Base-by-base conservation (phyloP, 2,797 vertebrate species). In the Mustela erminea region DNA sequence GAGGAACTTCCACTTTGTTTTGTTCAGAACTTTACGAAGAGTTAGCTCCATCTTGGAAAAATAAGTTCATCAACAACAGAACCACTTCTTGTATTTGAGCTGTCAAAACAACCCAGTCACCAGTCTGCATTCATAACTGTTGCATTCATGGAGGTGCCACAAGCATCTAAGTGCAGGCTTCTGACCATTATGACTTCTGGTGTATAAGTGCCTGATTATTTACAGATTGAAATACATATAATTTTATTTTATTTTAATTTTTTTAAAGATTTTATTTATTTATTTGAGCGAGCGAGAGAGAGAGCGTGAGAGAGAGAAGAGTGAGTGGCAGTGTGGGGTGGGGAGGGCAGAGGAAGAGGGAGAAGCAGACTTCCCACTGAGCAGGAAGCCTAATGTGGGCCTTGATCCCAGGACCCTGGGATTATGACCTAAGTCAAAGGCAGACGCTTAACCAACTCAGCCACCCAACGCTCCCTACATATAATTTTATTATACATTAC, bases 11-110 rank as follows among this genome's bases (percentile, higher is more conserved):
- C 13, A 66, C 5, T 66, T 86, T 74, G 58, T 49, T 94, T 87
- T 95, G 27, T 77, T 95, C 81, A 60, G 27, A 90, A 85, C 29
- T 66, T 90, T 85, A 90, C 9, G 49, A 83, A 54, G 80, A 72
- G 52, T 96, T 80, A 96, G 43, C 49, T 23, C 1, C 20, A 80
- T 77, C 3, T 94, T 21, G 9, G 91, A 88, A 97, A 97, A 95
- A 77, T 85, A 56, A 93, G 35, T 49, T 95, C 49, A n/a, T 29
- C 54, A 38, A 38, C 21, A 52, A 32, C 10, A 92, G 29, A 64
- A 54, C 8, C 87, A 52, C 20, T 95, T 54, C 43, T 1, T 88
- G 27, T 83, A 60, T 29, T 21, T 38, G 80, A 93, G 25, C 14
- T 46, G 64, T 58, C 58, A 96, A 89, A 93, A 43, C 25, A 62